These are phyloP conservation scores for Chrysoperla carnea DNA, from an alignment of 1,140 invertebrate genomes.

Conservation along the genomic window DNA sequence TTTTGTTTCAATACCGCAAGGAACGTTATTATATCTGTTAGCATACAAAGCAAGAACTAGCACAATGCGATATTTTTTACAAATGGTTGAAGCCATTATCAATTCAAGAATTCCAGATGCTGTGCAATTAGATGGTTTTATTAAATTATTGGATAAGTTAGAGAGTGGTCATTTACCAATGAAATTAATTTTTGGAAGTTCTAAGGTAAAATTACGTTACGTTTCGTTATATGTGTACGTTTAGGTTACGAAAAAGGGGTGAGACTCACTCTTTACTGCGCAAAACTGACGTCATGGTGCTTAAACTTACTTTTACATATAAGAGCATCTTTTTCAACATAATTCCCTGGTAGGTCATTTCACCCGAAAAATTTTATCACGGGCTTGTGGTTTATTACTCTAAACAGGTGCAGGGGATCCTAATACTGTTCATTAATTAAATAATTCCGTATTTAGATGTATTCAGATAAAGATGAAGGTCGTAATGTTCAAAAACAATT, in stretches of 20 bases:
- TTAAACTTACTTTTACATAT: too few relatives aligned
- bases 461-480: slow-evolving; percentile 13
- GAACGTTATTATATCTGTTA: slow-evolving; percentile 10
- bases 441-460: slow-evolving; percentile 6
- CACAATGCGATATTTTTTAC: slow-evolving; percentile 13
- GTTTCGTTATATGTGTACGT: neutral
- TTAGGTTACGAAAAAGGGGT: neutral
- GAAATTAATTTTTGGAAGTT: slow-evolving; percentile 8
- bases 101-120: slow-evolving; percentile 11
- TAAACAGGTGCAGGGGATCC: too few relatives aligned
- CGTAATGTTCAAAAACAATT: slow-evolving; percentile 14
- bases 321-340: too few relatives aligned
- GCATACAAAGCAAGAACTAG: slow-evolving; percentile 10
- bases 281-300: too few relatives aligned
- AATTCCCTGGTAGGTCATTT: too few relatives aligned
- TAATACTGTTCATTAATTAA: neutral
- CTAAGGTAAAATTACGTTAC: slow-evolving; percentile 6
- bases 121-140: slow-evolving; percentile 15
- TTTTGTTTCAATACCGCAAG: slow-evolving; percentile 10
- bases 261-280: too few relatives aligned
- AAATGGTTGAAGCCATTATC: slow-evolving; percentile 12
- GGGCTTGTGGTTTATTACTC: too few relatives aligned
- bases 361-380: too few relatives aligned
- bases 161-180: slow-evolving; percentile 10
- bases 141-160: slow-evolving; percentile 14